Conservation (phyloP, 2,113 vertebrate species). For the Galemys pyrenaicus region DNA sequence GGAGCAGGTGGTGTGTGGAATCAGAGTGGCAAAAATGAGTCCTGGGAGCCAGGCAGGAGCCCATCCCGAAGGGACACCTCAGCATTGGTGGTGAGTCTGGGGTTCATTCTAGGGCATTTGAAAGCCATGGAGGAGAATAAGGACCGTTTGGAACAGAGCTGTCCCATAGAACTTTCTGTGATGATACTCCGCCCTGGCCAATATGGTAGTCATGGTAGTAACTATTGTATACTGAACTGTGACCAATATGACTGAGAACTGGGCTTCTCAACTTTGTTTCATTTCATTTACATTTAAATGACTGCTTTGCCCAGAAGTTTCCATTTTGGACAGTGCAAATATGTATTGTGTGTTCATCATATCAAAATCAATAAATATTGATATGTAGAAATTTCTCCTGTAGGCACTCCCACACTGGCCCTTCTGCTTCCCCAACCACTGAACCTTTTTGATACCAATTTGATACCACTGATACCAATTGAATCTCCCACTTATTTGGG, state of each 20-base stretch:
- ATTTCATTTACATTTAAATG: slow-evolving; percentile 1
- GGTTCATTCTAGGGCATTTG: not conserved
- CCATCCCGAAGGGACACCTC: not conserved
- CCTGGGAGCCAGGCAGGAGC: not conserved
- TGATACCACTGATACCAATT: no score
- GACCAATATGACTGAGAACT: not conserved
- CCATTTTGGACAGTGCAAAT: not conserved
- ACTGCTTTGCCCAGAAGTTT: not conserved
- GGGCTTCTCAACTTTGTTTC: not conserved
- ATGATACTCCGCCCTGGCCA: not conserved
- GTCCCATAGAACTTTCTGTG: not conserved
- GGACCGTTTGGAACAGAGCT: not conserved
- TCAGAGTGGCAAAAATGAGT: not conserved
- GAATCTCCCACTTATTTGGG: not conserved
- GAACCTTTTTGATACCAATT: no score
- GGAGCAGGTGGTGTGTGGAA: fast-evolving
- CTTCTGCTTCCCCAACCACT: not conserved
- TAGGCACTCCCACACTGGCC: fast-evolving
- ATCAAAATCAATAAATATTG: not conserved
- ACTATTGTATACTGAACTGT: not conserved
- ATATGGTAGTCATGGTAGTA: not conserved
- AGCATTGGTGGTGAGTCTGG: not conserved
- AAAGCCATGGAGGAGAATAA: not conserved
- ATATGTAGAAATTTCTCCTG: not conserved
- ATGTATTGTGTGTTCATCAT: not conserved